A percentile compares a stretch with the other conserved stretches of the same genome.
phyloP scores from a whole-genome alignment of 2,113 vertebrate genomes.

The Chaetops frenatus region DNA sequence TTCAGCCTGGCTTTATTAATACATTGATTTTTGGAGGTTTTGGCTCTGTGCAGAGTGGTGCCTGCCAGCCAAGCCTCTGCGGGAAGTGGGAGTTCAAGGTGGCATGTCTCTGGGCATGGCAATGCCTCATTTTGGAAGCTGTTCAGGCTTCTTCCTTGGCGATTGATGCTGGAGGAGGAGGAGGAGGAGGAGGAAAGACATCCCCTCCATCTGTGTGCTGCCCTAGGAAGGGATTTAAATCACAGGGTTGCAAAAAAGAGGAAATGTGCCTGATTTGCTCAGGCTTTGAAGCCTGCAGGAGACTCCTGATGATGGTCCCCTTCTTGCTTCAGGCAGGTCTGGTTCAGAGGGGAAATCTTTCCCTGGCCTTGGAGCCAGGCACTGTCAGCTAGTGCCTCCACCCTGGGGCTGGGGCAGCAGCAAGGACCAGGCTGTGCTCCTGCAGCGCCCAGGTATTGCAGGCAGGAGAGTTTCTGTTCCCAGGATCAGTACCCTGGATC shows the following conservation, averaged over 20 bases:
- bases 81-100: neutral
- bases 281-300: neutral
- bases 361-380: neutral
- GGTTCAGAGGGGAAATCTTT: neutral
- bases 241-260: neutral
- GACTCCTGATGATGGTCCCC: neutral
- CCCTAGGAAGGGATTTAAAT: slow-evolving; percentile 18
- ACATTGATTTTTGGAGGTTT: neutral
- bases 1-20: slow-evolving; percentile 12
- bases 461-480: neutral
- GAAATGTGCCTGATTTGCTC: neutral
- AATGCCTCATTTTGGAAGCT: neutral
- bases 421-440: neutral
- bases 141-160: neutral
- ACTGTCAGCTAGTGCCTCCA: neutral
- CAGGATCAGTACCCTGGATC: fast-evolving
- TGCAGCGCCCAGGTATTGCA: neutral
- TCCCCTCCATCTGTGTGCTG: slow-evolving; percentile 20
- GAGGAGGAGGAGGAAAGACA: slow-evolving; percentile 21
- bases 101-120: neutral
- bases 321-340: neutral
- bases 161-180: neutral
- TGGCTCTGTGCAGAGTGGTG: neutral
- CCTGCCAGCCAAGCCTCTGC: neutral
- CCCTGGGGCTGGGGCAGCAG: neutral